These are phyloP conservation scores for Helicorthomorpha holstii DNA, from an alignment of 1,140 invertebrate genomes.

Conservation along the genomic window DNA sequence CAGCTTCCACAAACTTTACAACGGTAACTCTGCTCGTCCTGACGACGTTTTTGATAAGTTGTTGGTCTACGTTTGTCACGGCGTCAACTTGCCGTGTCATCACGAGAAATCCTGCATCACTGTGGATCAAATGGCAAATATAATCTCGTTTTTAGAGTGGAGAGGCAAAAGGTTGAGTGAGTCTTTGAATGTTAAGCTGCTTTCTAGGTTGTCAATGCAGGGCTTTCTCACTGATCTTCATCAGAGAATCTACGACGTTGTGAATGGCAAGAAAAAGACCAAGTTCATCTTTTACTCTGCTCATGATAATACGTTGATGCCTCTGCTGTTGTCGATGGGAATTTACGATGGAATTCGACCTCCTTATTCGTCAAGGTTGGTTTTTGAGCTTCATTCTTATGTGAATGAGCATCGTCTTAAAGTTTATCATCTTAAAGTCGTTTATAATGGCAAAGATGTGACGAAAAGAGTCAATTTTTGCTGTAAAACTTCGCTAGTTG, in stretches of 20 bases:
- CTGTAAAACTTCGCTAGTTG: slow-evolving; percentile 7
- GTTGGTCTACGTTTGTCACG: slow-evolving; percentile 65
- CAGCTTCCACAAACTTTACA: slow-evolving; percentile 31
- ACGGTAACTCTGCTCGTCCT: slow-evolving; percentile 39
- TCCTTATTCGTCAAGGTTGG: slow-evolving; percentile 63
- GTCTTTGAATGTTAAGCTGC: slow-evolving; percentile 12
- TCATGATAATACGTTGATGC: slow-evolving; percentile 74
- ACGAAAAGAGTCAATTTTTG: slow-evolving; percentile 68
- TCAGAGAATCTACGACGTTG: slow-evolving; percentile 54
- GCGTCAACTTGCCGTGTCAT: slow-evolving; percentile 50
- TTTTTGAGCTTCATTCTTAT: slow-evolving; percentile 47
- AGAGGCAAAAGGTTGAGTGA: slow-evolving; percentile 16
- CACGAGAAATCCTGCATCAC: slow-evolving; percentile 16
- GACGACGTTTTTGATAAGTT: slow-evolving; percentile 59
- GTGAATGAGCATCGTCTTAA: slow-evolving; percentile 24
- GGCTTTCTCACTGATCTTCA: slow-evolving; percentile 25
- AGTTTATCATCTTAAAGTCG: slow-evolving; percentile 58
- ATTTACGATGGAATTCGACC: slow-evolving; percentile 38
- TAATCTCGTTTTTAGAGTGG: slow-evolving; percentile 21
- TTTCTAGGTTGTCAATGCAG: slow-evolving; percentile 20
- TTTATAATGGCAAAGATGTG: slow-evolving; percentile 72
- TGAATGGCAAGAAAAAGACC: slow-evolving; percentile 51
- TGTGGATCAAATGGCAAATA: slow-evolving; percentile 16
- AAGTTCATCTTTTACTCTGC: slow-evolving; percentile 75
- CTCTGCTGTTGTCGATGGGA: slow-evolving; percentile 58